phyloP scores from a whole-genome alignment of 2,113 vertebrate genomes.

The Thryonomys swinderianus region DNA sequence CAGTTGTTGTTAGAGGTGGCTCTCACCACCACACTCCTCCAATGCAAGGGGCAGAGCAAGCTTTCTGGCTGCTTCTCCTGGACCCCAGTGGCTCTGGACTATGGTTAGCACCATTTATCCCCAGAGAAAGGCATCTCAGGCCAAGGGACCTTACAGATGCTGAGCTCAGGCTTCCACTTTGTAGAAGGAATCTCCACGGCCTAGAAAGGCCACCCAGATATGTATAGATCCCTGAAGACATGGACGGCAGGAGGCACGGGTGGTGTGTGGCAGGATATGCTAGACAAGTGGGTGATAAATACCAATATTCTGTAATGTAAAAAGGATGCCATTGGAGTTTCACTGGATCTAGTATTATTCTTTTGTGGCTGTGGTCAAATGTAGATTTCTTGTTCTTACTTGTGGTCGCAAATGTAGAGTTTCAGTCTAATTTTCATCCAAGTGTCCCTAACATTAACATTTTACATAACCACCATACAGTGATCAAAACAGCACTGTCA shows the following conservation, averaged over 20 bases:
- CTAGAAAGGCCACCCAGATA: neutral
- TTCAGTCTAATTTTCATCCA: neutral
- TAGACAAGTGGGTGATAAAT: neutral
- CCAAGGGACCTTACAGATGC: neutral
- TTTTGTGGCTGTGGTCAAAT: neutral
- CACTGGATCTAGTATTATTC: neutral
- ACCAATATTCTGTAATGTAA: neutral
- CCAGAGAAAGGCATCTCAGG: neutral
- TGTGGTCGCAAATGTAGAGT: slow-evolving; percentile 1
- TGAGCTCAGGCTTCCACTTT: slow-evolving; percentile 16
- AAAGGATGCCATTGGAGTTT: slow-evolving; percentile 34
- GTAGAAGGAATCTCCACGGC: neutral
- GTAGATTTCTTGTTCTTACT: neutral
- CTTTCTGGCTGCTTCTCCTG: neutral
- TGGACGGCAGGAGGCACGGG: rapidly evolving
- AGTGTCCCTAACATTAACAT: neutral
- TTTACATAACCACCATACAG: neutral
- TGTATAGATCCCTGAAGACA: neutral
- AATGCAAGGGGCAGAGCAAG: no score
- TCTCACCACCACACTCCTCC: neutral
- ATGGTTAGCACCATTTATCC: neutral
- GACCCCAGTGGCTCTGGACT: neutral
- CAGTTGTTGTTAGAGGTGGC: neutral
- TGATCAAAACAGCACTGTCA: neutral
- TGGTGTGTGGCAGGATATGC: neutral